Conservation (phyloP, 2,113 vertebrate species). For the Protomyctophum bolini region DNA sequence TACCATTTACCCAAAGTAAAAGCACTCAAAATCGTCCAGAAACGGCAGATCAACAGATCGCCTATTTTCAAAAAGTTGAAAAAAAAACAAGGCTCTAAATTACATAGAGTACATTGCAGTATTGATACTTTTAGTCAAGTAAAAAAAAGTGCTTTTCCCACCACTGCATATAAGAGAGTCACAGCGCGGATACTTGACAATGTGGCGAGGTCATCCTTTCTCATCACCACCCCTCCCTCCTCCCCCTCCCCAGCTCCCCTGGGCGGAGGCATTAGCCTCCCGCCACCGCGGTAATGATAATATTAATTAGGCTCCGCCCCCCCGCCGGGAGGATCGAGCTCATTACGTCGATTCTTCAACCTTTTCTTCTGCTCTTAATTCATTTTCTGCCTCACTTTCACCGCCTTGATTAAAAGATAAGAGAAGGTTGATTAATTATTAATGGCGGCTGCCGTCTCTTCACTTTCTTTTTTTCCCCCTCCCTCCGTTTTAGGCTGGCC, state of each 20-base stretch:
- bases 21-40: too few relatives aligned
- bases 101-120: too few relatives aligned
- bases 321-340: conserved; percentile 47
- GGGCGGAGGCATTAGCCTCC: conserved; percentile 23
- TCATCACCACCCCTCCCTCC: not conserved
- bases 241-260: conserved; percentile 12
- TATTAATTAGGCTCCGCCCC: conserved; percentile 1
- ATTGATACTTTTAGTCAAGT: too few relatives aligned
- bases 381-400: conserved; percentile 53
- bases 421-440: conserved; percentile 62
- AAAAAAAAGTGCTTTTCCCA: too few relatives aligned
- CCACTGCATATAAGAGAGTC: too few relatives aligned
- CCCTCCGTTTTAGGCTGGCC: too few relatives aligned
- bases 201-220: too few relatives aligned
- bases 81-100: too few relatives aligned
- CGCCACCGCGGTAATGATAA: conserved; percentile 18
- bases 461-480: not conserved
- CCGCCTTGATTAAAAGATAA: conserved; percentile 70
- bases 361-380: conserved; percentile 30
- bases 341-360: conserved; percentile 31
- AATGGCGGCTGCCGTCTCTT: conserved; percentile 47
- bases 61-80: too few relatives aligned
- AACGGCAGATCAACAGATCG: too few relatives aligned
- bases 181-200: too few relatives aligned
- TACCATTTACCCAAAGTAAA: too few relatives aligned